Percentiles rank a stretch among this genome's conserved stretches.
phyloP scores from a whole-genome alignment of 2,888 invertebrate species.

The Caenorhabditis uteleia region DNA sequence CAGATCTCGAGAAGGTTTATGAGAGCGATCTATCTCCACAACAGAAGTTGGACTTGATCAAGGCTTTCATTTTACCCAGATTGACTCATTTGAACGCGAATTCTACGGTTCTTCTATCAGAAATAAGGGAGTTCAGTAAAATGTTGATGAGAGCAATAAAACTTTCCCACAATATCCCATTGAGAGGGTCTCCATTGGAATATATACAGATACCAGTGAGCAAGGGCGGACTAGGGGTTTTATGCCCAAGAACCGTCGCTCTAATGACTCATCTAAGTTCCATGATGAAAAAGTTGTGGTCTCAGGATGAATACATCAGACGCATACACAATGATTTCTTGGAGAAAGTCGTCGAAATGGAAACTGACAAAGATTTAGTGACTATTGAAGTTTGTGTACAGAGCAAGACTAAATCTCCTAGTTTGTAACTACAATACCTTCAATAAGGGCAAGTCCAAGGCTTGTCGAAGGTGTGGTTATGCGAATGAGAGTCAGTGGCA shows the following conservation, averaged over 20 bases:
- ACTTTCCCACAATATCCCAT: constrained; percentile 1
- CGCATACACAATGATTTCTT: constrained; percentile 1
- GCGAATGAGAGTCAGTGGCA: constrained; percentile 1
- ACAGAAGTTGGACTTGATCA: constrained; percentile 15
- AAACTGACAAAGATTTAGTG: not conserved
- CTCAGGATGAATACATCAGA: constrained; percentile 7
- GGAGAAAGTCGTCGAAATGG: not conserved
- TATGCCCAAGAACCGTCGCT: constrained; percentile 2
- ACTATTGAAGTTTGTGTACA: constrained; percentile 3
- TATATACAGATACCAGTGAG: constrained; percentile 6
- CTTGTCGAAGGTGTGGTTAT: not conserved
- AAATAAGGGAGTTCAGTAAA: constrained; percentile 4
- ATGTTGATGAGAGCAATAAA: constrained; percentile 3
- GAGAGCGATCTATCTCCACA: not conserved
- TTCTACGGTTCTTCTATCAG: not conserved
- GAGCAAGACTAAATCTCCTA: constrained; percentile 5
- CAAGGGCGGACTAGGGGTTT: constrained; percentile 9
- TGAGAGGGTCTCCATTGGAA: constrained; percentile 1
- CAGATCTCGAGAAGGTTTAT: constrained; percentile 2
- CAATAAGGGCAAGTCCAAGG: not conserved
- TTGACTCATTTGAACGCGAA: constrained; percentile 8
- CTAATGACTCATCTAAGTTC: constrained; percentile 6
- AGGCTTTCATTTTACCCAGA: constrained; percentile 7
- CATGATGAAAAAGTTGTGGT: constrained; percentile 12
- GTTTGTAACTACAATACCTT: constrained; percentile 1